Conservation (phyloP, 2,888 invertebrate species). For the Dryocosmus kuriphilus region DNA sequence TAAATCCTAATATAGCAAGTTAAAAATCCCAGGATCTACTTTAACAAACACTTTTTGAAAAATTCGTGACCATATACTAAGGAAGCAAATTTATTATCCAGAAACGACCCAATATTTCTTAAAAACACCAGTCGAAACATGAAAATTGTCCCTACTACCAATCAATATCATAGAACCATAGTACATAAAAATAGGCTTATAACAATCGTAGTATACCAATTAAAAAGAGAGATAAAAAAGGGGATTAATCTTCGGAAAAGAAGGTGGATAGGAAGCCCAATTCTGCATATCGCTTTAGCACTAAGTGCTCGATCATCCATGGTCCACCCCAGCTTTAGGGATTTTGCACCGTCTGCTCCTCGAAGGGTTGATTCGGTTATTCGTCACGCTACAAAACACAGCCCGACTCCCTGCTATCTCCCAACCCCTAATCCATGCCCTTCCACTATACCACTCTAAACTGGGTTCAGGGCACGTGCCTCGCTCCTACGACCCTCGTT, state of each 20-base stretch:
- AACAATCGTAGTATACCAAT: neutral
- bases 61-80: no score
- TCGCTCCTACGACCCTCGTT: constrained; percentile 37
- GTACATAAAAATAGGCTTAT: no score
- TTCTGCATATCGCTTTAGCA: neutral
- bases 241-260: neutral
- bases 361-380: constrained; percentile 24
- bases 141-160: no score
- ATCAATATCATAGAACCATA: no score
- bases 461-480: constrained; percentile 33
- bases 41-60: no score
- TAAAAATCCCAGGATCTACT: no score
- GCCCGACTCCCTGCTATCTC: neutral
- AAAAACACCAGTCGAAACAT: no score
- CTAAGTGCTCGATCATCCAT: constrained; percentile 22
- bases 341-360: constrained; percentile 13
- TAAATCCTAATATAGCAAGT: no score
- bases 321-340: constrained; percentile 15
- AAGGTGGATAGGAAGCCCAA: neutral
- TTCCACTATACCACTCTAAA: constrained; percentile 3
- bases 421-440: constrained; percentile 22
- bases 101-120: no score
- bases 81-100: no score
- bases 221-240: neutral
- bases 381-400: constrained; percentile 22